Conservation (phyloP, 2,797 vertebrate genomes). For the Scyliorhinus canicula region DNA sequence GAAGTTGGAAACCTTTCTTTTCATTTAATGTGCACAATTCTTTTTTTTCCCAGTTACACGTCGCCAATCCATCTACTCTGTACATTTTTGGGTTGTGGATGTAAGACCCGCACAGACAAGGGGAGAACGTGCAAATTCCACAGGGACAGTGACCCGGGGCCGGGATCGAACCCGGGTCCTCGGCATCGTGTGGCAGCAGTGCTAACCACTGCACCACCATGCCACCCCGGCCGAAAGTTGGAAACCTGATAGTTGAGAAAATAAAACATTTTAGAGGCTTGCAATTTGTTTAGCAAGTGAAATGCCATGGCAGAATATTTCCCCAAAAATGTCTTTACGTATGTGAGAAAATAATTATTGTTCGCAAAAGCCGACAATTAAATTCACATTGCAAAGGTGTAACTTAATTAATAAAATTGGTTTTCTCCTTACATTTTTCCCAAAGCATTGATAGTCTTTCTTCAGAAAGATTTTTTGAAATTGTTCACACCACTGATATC, state of each 20-base stretch:
- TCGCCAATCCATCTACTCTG: too few relatives aligned
- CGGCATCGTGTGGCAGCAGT: too few relatives aligned
- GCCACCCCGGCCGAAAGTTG: too few relatives aligned
- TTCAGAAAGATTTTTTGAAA: conserved; percentile 41
- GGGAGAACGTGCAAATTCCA: too few relatives aligned
- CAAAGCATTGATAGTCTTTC: conserved; percentile 39
- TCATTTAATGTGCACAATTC: too few relatives aligned
- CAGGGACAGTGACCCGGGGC: too few relatives aligned
- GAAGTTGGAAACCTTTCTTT: too few relatives aligned
- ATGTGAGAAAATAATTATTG: conserved; percentile 37
- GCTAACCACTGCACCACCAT: too few relatives aligned
- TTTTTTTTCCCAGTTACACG: too few relatives aligned
- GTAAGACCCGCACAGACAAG: too few relatives aligned
- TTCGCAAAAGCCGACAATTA: conserved; percentile 37
- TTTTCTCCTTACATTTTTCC: conserved; percentile 38
- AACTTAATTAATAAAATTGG: conserved; percentile 34
- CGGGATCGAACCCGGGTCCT: too few relatives aligned
- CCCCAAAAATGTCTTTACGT: background rate
- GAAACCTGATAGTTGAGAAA: conserved; percentile 1
- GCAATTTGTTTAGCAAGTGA: background rate
- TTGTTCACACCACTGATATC: conserved; percentile 50
- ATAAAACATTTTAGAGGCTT: background rate
- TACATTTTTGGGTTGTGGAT: too few relatives aligned
- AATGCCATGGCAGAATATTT: background rate
- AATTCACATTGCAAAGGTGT: conserved; percentile 39